Percentiles rank a stretch among this genome's conserved stretches.
phyloP scores from a whole-genome alignment of 2,888 invertebrate species.

The Tetragonula carbonaria region DNA sequence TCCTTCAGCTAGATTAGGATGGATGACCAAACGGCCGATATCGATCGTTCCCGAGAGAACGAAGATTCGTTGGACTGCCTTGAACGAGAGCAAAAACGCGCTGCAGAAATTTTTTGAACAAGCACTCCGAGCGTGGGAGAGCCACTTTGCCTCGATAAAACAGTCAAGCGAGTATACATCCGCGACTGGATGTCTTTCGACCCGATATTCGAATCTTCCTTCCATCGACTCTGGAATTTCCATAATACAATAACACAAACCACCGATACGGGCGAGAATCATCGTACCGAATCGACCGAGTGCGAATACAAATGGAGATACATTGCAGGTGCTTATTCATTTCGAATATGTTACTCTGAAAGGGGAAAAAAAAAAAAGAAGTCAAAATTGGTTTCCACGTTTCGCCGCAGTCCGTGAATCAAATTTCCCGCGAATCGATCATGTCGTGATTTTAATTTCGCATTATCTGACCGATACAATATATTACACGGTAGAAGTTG shows the following conservation, averaged over 20 bases:
- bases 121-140: too few species aligned
- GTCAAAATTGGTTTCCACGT: not conserved
- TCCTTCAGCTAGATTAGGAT: not conserved
- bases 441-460: not conserved
- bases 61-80: not conserved
- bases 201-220: not conserved
- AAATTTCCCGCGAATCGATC: not conserved
- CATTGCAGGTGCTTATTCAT: too few species aligned
- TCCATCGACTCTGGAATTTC: conserved; percentile 36
- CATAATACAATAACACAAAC: conserved; percentile 55
- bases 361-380: not conserved
- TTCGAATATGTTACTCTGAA: too few species aligned
- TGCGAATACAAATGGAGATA: conserved; percentile 18
- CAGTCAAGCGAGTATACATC: not conserved
- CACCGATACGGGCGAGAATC: conserved; percentile 27
- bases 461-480: too few species aligned
- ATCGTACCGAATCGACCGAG: conserved; percentile 11
- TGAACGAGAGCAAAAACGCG: not conserved
- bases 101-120: not conserved
- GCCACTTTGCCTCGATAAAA: not conserved
- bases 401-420: not conserved
- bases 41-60: not conserved
- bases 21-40: not conserved
- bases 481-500: too few species aligned
- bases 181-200: not conserved